Evolutionary conservation across 2,797 vertebrate genomes (phyloP), one percentile per base, ranked within the genome.

Genomic region (Scomberomorus guttatus): DNA sequence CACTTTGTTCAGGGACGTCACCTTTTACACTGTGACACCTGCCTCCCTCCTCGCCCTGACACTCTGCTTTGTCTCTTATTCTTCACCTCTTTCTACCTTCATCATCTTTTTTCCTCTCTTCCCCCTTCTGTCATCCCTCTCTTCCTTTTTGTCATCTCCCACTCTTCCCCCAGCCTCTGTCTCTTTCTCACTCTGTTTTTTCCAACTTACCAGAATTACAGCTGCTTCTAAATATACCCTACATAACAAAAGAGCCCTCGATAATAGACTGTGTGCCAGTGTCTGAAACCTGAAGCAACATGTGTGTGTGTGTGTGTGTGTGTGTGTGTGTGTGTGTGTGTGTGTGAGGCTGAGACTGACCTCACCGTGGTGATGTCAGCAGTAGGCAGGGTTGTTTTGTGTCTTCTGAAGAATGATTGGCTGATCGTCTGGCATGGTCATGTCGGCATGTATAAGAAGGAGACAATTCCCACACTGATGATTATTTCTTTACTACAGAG

Each of bases 141-240:
- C 39, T 17, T 60, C n/a, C 39, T 24, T 25, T n/a, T 51, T n/a
- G 2, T 17, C n/a, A 39, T 58, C 29, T 37, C 29, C 34, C 11
- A 44, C 15, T 57, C 29, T 13, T 67, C 37, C 51, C 54, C n/a
- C 29, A 39, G 12, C 37, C 10, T 13, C 11, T 34, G 27, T 39
- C 17, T 25, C 5, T 66, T 4, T 42, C 10, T 12, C 13, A n/a
- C 29, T 61, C 27, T 58, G 14, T 61, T 68, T 75, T 64, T 46
- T 37, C 17, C 2, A 70, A 56, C 34, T 84, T 87, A 46, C 69
- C 39, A 59, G 59, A 82, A 80, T 74, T 60, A 64, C 54, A 58
- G 34, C 22, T 80, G 59, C 73, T 80, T 92, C 90, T 94, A 94
- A 93, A 92, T 90, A 92, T 95, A 92, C 39, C 77, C 58, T 3